phyloP scores from a whole-genome alignment of 2,797 vertebrate genomes.

The Miopithecus talapoin region DNA sequence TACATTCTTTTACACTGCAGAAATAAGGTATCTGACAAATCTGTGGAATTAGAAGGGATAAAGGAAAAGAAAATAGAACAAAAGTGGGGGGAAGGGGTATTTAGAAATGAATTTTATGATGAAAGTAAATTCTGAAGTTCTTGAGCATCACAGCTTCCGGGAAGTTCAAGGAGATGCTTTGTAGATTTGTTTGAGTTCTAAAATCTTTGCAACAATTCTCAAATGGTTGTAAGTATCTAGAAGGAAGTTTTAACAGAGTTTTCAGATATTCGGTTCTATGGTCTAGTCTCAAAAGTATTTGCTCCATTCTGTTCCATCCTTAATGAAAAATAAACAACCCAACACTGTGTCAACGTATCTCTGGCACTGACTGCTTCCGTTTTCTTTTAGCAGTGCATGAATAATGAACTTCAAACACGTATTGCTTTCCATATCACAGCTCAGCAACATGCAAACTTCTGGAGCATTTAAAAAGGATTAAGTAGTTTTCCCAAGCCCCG shows the following conservation, averaged over 20 bases:
- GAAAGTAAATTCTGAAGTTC: not conserved
- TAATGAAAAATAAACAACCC: constrained; percentile 1
- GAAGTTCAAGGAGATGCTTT: not conserved
- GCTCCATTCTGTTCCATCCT: not conserved
- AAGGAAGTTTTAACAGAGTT: not conserved
- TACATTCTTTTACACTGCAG: not conserved
- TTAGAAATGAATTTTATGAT: not conserved
- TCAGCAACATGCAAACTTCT: not conserved
- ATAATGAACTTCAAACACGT: not conserved
- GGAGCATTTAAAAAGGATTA: not conserved
- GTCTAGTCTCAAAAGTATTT: not conserved
- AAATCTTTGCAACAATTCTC: not conserved
- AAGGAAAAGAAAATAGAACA: not conserved
- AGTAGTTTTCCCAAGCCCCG: not conserved
- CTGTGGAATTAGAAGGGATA: not conserved
- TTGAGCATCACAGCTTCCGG: not conserved
- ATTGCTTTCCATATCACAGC: not conserved
- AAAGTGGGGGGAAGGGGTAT: not conserved
- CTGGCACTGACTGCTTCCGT: not conserved
- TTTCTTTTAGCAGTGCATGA: not conserved
- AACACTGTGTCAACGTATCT: not conserved
- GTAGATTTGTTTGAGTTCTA: not conserved
- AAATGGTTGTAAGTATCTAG: not conserved
- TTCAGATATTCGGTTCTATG: not conserved
- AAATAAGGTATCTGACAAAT: not conserved